Conservation (phyloP, 2,113 vertebrate species). For the Tachysurus fulvidraco region DNA sequence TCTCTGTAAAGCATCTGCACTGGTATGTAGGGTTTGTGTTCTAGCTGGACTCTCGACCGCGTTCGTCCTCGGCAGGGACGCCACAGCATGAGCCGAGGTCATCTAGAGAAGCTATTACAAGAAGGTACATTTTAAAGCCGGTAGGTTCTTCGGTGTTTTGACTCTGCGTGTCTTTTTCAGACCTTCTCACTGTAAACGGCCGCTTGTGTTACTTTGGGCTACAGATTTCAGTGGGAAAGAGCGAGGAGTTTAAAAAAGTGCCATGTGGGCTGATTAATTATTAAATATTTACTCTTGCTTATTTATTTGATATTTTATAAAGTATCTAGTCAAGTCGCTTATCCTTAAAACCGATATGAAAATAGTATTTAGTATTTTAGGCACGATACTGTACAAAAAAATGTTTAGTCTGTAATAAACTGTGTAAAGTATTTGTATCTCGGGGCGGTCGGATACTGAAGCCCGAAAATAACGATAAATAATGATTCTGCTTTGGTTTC, state of each 20-base stretch:
- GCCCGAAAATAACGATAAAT: neutral
- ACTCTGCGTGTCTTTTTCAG: conserved; percentile 6
- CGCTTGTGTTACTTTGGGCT: conserved; percentile 4
- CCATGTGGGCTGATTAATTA: neutral
- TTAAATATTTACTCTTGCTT: neutral
- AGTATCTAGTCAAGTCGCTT: neutral
- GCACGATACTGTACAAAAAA: neutral
- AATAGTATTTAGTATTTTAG: neutral
- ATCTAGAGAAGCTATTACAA: neutral
- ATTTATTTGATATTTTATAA: neutral
- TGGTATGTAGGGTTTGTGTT: conserved; percentile 10
- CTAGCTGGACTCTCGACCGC: conserved; percentile 10
- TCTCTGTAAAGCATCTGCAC: conserved; percentile 14
- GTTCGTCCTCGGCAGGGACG: neutral
- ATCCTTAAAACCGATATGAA: neutral
- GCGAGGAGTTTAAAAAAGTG: neutral
- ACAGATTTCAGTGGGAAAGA: conserved; percentile 17
- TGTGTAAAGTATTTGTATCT: neutral
- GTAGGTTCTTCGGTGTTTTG: conserved; percentile 25
- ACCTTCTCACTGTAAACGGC: conserved; percentile 17
- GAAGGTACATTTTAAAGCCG: conserved; percentile 4
- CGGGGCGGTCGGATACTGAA: neutral
- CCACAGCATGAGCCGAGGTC: neutral
- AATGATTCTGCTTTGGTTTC: neutral
- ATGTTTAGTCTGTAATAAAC: neutral